These are phyloP conservation scores for Blastobasis lacticolella DNA, from an alignment of 2,888 invertebrate genomes.

Conservation along the genomic window DNA sequence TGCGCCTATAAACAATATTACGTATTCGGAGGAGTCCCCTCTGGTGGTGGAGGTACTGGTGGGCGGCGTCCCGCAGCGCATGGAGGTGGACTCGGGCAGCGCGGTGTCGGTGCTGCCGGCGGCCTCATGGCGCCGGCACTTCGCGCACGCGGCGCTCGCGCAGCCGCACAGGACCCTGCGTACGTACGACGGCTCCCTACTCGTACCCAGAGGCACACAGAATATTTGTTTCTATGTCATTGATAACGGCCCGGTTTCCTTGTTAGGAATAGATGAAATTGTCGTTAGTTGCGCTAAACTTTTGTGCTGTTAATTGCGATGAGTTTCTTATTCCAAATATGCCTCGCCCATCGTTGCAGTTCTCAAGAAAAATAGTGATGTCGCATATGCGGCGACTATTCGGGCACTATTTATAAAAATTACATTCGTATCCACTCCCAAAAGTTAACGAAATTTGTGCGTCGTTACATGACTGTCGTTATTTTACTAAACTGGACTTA, in stretches of 20 bases:
- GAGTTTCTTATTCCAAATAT: neutral
- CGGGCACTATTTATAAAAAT: neutral
- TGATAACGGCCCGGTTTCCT: neutral
- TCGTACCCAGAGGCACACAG: neutral
- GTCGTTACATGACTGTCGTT: neutral
- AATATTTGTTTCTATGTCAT: neutral
- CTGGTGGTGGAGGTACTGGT: neutral
- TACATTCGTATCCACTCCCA: too few relatives aligned
- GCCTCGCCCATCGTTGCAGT: too few relatives aligned
- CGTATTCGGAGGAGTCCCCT: neutral
- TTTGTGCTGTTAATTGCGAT: neutral
- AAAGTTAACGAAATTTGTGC: slow-evolving; percentile 4
- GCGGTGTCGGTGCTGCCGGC: too few relatives aligned
- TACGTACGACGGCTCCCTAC: neutral
- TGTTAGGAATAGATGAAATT: slow-evolving; percentile 1
- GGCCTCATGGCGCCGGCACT: neutral
- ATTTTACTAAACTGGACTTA: slow-evolving; percentile 4
- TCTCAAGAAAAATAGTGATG: neutral
- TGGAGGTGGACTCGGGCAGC: slow-evolving; percentile 5
- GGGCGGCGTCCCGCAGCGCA: neutral
- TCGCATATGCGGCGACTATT: neutral
- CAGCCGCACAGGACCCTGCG: slow-evolving; percentile 1
- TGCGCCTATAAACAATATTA: too few relatives aligned
- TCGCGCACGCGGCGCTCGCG: neutral
- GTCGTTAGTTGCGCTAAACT: neutral